These are phyloP conservation scores for Drosophila greeni DNA, from an alignment of 2,888 invertebrate species.

Conservation along the genomic window DNA sequence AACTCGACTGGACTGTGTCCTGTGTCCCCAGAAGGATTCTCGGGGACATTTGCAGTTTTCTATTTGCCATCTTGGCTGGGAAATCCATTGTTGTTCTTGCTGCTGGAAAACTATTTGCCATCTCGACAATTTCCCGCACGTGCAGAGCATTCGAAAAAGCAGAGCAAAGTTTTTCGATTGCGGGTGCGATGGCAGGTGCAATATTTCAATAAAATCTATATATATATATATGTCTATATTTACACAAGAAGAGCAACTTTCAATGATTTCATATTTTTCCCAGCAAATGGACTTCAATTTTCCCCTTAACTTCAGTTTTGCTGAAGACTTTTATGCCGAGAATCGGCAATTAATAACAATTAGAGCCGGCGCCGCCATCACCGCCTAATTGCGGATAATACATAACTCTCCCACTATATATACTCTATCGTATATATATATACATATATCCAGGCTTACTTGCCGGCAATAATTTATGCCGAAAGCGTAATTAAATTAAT, in stretches of 20 bases:
- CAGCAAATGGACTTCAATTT: constrained; percentile 35
- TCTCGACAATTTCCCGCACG: constrained; percentile 73
- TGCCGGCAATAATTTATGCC: constrained; percentile 68
- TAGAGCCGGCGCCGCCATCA: constrained; percentile 55
- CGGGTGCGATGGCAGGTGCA: constrained; percentile 53
- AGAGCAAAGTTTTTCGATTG: constrained; percentile 55
- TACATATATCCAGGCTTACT: constrained; percentile 47
- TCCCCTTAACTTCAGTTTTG: not conserved
- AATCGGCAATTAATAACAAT: constrained; percentile 65
- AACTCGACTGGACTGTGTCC: constrained; percentile 1
- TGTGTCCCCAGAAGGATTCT: constrained; percentile 27
- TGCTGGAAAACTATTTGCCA: constrained; percentile 71
- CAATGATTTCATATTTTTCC: constrained; percentile 64
- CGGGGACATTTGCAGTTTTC: constrained; percentile 68
- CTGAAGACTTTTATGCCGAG: not conserved
- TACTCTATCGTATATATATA: not conserved
- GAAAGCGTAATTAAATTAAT: constrained; percentile 72
- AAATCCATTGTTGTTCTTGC: constrained; percentile 31
- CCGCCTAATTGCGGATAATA: constrained; percentile 63
- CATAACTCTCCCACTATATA: constrained; percentile 32
- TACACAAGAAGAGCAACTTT: constrained; percentile 47
- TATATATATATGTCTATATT: constrained; percentile 28
- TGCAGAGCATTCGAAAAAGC: constrained; percentile 59
- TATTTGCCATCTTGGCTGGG: constrained; percentile 55
- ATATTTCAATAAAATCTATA: constrained; percentile 72